phyloP scores from a whole-genome alignment of 2,797 vertebrate species.

The Florisuga fusca region DNA sequence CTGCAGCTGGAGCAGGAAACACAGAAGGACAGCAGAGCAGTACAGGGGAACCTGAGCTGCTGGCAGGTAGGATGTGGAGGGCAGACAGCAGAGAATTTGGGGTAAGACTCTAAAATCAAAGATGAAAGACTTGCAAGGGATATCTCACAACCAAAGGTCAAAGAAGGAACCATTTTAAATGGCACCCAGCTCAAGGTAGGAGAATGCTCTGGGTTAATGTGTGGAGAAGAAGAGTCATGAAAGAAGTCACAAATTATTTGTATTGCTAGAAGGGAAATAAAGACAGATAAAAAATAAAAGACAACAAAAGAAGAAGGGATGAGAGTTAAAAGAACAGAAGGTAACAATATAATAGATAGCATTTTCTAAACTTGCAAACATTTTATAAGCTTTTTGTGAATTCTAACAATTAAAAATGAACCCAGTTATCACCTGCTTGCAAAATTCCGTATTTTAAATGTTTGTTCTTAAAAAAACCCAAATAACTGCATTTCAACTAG shows the following conservation, averaged over 20 bases:
- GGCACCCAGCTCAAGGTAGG: neutral
- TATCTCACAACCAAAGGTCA: neutral
- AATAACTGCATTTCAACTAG: neutral
- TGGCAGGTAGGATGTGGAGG: rapidly evolving
- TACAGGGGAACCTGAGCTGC: rapidly evolving
- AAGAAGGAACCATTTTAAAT: neutral
- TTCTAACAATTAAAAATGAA: neutral
- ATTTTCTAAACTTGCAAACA: neutral
- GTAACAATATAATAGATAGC: neutral
- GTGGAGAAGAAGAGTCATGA: neutral
- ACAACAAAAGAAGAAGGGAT: neutral
- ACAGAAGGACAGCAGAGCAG: neutral
- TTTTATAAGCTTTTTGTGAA: neutral
- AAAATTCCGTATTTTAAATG: neutral
- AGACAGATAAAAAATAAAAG: neutral
- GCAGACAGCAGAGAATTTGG: neutral
- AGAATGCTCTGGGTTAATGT: neutral
- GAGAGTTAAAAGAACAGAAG: neutral
- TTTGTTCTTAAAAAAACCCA: neutral
- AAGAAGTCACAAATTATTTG: neutral
- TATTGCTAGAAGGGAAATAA: neutral
- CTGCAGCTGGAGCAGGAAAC: neutral
- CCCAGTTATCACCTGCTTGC: neutral
- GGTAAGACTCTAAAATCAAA: neutral
- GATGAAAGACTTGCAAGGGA: neutral